Evolutionary conservation across 2,113 vertebrate species (phyloP).

Genomic region (Tupaia tana): DNA sequence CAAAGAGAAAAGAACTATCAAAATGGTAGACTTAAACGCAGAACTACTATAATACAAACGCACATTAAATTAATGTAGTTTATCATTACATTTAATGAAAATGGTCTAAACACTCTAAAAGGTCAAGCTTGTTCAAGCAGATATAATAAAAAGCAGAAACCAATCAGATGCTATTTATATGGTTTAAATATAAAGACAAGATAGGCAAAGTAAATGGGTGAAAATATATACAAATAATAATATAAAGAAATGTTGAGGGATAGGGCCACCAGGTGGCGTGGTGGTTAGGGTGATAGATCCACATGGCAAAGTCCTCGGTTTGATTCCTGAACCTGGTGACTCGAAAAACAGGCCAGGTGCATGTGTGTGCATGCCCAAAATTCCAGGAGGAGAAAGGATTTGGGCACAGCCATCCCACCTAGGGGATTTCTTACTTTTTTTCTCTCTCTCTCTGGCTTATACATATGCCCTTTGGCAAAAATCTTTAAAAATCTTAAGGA

Average conservation of each 20-base stretch:
- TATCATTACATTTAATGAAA: slow-evolving; percentile 32
- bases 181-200: slow-evolving; percentile 36
- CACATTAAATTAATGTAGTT: not conserved
- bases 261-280: no score
- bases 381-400: no score
- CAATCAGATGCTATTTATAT: not conserved
- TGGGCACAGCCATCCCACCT: no score
- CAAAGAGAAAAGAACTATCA: not conserved
- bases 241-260: not conserved
- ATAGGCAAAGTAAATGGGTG: not conserved
- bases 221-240: slow-evolving; percentile 37
- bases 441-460: no score
- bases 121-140: not conserved
- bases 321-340: no score
- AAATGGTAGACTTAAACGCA: not conserved
- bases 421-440: no score
- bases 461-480: no score
- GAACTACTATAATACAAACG: not conserved
- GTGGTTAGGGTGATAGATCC: no score
- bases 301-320: no score
- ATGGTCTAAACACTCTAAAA: not conserved
- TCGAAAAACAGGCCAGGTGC: no score
- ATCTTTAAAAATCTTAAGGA: no score
- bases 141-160: slow-evolving; percentile 2
- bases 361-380: no score